A percentile compares a stretch with the other conserved stretches of the same genome.
Conservation (phyloP, 2,888 invertebrate genomes). For the Neocrepidodera transversa region DNA sequence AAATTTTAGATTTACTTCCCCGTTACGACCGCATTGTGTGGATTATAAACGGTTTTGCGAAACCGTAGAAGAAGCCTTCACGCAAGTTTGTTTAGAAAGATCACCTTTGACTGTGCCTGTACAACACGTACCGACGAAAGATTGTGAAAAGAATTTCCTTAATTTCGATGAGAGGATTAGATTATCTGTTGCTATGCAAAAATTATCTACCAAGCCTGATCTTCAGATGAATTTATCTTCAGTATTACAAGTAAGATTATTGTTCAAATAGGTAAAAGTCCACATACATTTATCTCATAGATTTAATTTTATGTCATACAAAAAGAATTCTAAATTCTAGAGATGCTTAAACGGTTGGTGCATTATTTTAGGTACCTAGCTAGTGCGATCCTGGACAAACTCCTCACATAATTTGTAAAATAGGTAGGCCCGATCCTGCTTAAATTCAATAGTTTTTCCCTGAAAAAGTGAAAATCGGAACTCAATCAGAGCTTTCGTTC, state of each 20-base stretch:
- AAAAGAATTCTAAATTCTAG: no score
- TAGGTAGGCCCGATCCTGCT: no score
- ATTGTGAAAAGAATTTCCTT: slow-evolving; percentile 70
- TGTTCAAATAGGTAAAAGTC: no score
- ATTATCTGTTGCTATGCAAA: slow-evolving; percentile 71
- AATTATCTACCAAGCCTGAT: slow-evolving; percentile 71
- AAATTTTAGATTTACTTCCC: slow-evolving; percentile 69
- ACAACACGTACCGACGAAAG: slow-evolving; percentile 72
- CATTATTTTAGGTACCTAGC: no score
- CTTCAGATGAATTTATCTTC: slow-evolving; percentile 73
- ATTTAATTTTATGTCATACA: no score
- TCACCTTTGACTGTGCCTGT: slow-evolving; percentile 73
- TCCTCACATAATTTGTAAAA: no score
- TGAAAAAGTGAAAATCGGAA: no score
- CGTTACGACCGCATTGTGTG: slow-evolving; percentile 66
- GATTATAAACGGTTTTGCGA: slow-evolving; percentile 74
- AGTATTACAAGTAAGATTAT: slow-evolving; percentile 68
- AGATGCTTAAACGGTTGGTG: no score
- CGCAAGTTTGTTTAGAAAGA: slow-evolving; percentile 70
- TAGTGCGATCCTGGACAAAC: no score
- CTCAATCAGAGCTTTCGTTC: no score
- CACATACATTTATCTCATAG: no score
- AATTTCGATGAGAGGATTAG: slow-evolving; percentile 75
- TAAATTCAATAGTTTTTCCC: no score
- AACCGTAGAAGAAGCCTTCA: slow-evolving; percentile 74